phyloP scores from a whole-genome alignment of 2,888 invertebrate genomes.

The Lymantria dispar region DNA sequence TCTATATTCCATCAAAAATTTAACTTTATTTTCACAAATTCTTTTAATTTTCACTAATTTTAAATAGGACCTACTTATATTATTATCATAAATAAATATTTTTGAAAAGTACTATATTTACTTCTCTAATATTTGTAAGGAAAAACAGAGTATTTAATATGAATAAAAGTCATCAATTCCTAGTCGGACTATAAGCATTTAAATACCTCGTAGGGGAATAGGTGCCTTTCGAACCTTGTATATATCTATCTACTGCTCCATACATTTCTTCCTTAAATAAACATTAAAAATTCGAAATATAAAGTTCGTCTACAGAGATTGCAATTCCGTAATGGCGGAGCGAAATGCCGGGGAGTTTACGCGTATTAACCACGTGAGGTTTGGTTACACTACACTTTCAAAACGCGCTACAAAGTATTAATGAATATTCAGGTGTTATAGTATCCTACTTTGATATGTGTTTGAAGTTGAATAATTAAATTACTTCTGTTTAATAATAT shows the following conservation, averaged over 20 bases:
- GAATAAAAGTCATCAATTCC: no score
- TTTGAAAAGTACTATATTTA: no score
- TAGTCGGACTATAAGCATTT: no score
- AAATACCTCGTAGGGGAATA: no score
- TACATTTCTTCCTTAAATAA: constrained; percentile 3
- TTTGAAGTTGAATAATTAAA: background rate
- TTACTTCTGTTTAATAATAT: background rate
- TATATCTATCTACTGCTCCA: background rate
- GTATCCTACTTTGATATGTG: background rate
- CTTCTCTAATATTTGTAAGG: no score
- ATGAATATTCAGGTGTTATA: background rate
- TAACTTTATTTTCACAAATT: no score
- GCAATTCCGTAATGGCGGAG: constrained; percentile 3
- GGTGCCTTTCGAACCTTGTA: no score
- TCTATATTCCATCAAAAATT: no score
- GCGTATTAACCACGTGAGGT: background rate
- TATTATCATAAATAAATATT: no score
- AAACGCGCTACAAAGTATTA: background rate
- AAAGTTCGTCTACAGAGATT: constrained; percentile 1
- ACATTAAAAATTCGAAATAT: background rate
- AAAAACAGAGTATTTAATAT: no score
- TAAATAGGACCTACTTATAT: no score
- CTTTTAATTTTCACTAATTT: no score
- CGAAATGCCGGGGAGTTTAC: constrained; percentile 1
- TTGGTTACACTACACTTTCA: background rate